Conservation (phyloP, 1,140 invertebrate genomes). For the Monomorium pharaonis region DNA sequence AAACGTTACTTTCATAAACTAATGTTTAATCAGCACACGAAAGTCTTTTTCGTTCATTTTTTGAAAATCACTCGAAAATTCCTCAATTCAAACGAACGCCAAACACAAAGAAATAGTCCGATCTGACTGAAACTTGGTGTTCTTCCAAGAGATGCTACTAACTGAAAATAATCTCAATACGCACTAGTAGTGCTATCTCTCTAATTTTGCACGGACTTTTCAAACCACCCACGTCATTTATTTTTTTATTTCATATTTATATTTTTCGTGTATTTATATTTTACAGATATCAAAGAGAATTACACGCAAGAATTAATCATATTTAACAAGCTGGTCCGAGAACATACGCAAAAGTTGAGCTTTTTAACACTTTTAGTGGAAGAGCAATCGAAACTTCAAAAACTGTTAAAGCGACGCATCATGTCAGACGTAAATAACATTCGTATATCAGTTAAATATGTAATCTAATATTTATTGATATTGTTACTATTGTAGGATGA, state of each 20-base stretch:
- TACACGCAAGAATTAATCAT: conserved; percentile 78
- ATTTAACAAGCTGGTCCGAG: conserved; percentile 83
- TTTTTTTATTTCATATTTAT: neutral
- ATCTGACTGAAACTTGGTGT: too few species aligned
- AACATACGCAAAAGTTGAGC: conserved; percentile 87
- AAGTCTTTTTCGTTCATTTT: too few species aligned
- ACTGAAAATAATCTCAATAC: too few species aligned
- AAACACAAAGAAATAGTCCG: too few species aligned
- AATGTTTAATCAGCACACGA: too few species aligned
- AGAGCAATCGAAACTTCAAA: conserved; percentile 85
- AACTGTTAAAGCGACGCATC: conserved; percentile 76
- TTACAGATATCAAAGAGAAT: conserved; percentile 75
- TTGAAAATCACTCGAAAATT: too few species aligned
- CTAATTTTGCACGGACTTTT: too few species aligned
- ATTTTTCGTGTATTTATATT: conserved; percentile 18
- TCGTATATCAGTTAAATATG: conserved; percentile 4
- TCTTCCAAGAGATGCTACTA: too few species aligned
- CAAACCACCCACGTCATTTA: too few species aligned
- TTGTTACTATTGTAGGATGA: conserved; percentile 66
- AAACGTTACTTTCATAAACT: too few species aligned
- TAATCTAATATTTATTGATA: conserved; percentile 4
- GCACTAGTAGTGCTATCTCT: too few species aligned
- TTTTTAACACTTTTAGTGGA: conserved; percentile 86
- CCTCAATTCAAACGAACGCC: too few species aligned
- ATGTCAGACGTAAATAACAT: conserved; percentile 70